phyloP scores from a whole-genome alignment of 2,888 invertebrate species.

The Agriopis leucophaearia region DNA sequence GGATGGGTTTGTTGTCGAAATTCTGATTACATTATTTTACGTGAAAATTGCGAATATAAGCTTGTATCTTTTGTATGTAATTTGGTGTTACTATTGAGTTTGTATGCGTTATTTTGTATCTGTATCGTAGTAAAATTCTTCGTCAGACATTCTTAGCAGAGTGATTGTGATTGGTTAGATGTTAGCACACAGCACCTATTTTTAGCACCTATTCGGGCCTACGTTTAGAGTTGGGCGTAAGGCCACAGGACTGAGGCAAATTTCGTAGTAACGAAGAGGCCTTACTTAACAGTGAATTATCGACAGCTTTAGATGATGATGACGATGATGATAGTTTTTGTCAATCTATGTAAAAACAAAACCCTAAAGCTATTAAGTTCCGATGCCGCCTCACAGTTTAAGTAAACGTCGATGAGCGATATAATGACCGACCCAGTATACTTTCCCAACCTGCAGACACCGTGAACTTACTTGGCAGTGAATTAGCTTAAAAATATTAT shows the following conservation, averaged over 20 bases:
- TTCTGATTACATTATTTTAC: slow-evolving; percentile 43
- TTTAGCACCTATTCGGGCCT: too few relatives aligned
- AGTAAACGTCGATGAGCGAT: slow-evolving; percentile 46
- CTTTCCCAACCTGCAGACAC: slow-evolving; percentile 43
- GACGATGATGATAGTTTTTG: too few relatives aligned
- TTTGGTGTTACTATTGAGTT: slow-evolving; percentile 10
- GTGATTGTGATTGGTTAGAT: too few relatives aligned
- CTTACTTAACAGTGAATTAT: too few relatives aligned
- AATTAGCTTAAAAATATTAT: neutral
- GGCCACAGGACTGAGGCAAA: too few relatives aligned
- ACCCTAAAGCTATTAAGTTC: slow-evolving; percentile 35
- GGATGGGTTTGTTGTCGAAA: slow-evolving; percentile 45
- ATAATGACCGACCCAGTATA: slow-evolving; percentile 61
- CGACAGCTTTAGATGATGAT: too few relatives aligned
- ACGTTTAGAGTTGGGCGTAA: too few relatives aligned
- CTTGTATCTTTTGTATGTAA: slow-evolving; percentile 23
- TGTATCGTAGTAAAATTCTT: neutral
- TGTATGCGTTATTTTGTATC: neutral
- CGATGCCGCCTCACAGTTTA: slow-evolving; percentile 42
- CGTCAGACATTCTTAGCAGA: too few relatives aligned
- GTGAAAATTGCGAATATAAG: slow-evolving; percentile 39
- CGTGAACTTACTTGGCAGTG: slow-evolving; percentile 7
- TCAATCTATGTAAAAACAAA: slow-evolving; percentile 27
- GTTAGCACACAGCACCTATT: too few relatives aligned
- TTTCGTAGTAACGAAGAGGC: too few relatives aligned